Evolutionary conservation across 2,113 vertebrate species (phyloP).

Genomic region (Pedionomus torquatus): DNA sequence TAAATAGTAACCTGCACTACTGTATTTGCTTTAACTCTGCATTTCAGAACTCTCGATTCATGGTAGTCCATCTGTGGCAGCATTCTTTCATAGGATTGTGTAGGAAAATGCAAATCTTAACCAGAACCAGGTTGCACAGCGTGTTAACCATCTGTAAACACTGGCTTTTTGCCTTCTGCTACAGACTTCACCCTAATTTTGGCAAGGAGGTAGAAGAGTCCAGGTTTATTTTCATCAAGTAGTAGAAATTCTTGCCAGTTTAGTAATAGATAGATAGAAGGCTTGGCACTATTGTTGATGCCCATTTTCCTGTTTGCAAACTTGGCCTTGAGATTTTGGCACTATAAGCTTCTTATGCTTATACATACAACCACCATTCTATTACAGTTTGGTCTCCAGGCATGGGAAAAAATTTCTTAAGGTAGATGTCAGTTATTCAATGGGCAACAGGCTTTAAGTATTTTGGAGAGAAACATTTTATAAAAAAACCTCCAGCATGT

Average conservation of each 20-base stretch:
- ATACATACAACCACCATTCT: not conserved
- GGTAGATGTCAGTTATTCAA: not conserved
- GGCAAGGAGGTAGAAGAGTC: conserved; percentile 29
- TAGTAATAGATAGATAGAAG: conserved; percentile 15
- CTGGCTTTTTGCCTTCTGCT: conserved; percentile 42
- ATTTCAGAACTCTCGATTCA: not conserved
- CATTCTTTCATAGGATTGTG: not conserved
- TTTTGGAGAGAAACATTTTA: not conserved
- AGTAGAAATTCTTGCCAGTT: conserved; percentile 44
- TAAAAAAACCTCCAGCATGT: not conserved
- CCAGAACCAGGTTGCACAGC: not conserved
- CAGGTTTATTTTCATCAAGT: conserved; percentile 24
- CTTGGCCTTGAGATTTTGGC: conserved; percentile 22
- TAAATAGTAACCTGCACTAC: not conserved
- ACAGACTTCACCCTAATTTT: conserved; percentile 5
- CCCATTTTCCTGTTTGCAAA: not conserved
- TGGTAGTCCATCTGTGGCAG: not conserved
- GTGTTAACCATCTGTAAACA: conserved; percentile 5
- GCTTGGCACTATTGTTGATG: conserved; percentile 27
- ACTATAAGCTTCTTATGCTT: not conserved
- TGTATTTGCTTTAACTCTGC: not conserved
- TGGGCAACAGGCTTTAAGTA: not conserved
- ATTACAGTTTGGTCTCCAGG: not conserved
- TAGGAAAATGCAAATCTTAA: not conserved
- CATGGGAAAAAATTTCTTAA: not conserved